Base-by-base conservation (phyloP, 2,113 vertebrate species). In the Isichthys henryi region DNA sequence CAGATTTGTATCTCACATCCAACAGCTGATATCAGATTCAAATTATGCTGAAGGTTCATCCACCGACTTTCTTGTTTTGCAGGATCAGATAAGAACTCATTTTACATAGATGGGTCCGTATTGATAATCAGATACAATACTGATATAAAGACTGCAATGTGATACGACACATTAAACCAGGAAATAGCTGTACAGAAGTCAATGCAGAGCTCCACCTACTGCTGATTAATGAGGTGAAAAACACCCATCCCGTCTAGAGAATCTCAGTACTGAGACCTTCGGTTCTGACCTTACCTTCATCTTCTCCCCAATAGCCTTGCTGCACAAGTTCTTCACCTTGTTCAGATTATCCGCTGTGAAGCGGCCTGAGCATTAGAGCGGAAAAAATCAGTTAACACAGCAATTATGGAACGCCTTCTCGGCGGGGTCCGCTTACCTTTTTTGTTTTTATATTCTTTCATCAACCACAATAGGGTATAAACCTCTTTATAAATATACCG, bases 291-390 rank as follows among this genome's bases (percentile, higher is more conserved):
- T 88, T 95, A 99, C 98, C 98, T 99, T 99, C 98, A 99, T 99
- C 94, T 99, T 99, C 91, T 99, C 98, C 3, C 98, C 98, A 0
- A 99, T 98, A 21, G 97, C 97, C 94, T 96, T 99, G 96, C 98
- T 99, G 95, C 98, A 99, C 2, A 99, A 93, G 92, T 99, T 99
- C 95, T 99, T 99, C 62, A 96, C 94, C 90, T 99, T 99, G 95
- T 99, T 99, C 91, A 99, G 94, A 94, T 98, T 97, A 94, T 99
- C 98, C 0, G 97, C 97, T 50, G 94, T 97, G 93, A 99, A 99
- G 92, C 98, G 96, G 93, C 98, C 98, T 99, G 89, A 86, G 92
- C 90, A 92, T 23, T 53, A 58, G 45, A 23, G 58, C 23, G 48
- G n/a, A 48, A 88, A n/a, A 53, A 53, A 17, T 35, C 13, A 84